Base-by-base conservation (phyloP, 2,113 vertebrate genomes). In the Triplophysa tibetana region DNA sequence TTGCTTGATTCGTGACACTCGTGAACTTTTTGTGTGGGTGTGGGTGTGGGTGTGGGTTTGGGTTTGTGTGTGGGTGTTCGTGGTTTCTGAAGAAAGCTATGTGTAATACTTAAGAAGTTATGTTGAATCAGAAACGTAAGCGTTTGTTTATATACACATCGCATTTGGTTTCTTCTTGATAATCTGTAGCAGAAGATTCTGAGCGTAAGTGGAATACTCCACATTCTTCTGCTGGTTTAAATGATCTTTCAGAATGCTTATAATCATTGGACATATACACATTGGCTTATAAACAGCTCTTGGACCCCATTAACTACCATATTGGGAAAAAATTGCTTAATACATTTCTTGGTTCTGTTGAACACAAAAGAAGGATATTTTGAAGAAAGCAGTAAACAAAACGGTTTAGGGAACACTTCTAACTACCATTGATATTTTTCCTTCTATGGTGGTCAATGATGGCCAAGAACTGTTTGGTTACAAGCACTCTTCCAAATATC, bases 11-110 rank as follows among this genome's bases (percentile, higher is more conserved):
- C n/a, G 12, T 23, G 45, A 70, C 13, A 26, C 92, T 91, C 92
- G 92, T 93, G 90, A 91, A 90, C 91, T n/a, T 70, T 14, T 8
- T 69, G 65, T 77, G 73, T 81, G 24, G 24, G 24, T 24, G 24
- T 24, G 1, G 1, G 24, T 24, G 24, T 24, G 24, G 1, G 24
- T 24, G 24, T 24, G 24, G 24, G 24, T 63, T n/a, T 24, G 1
- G 1, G 24, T 24, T 1, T 24, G 24, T 24, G 24, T 24, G 24
- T 24, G 24, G 24, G 24, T 63, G 56, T 81, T 75, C 78, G 76
- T 2, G n/a, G 13, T 26, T 33, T 45, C 7, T 5, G 29, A 70
- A 16, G 19, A 10, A 24, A n/a, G 19, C 16, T 9, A 21, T 23
- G 16, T 26, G 17, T 54, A 54, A 70, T 33, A 19, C 24, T 52